These are phyloP conservation scores for Caenorhabditis sulstoni DNA, from an alignment of 2,888 invertebrate genomes.

Conservation along the genomic window DNA sequence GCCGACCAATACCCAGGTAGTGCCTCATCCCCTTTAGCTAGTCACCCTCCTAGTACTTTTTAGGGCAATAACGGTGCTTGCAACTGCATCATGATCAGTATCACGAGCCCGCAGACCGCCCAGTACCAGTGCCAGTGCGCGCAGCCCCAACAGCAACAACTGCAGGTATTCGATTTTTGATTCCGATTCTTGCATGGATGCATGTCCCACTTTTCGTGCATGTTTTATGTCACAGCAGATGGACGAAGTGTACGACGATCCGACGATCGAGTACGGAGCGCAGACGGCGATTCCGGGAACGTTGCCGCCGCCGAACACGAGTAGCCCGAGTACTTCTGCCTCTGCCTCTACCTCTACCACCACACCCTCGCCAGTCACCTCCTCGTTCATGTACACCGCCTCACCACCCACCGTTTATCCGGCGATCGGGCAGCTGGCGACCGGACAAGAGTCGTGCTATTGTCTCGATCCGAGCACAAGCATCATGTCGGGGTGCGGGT, in stretches of 20 bases:
- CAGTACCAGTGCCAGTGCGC: conserved; percentile 72
- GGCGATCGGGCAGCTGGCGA: conserved; percentile 62
- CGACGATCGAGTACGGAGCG: conserved; percentile 32
- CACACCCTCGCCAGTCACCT: conserved; percentile 27
- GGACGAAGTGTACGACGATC: conserved; percentile 33
- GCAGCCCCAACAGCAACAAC: conserved; percentile 27
- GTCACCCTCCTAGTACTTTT: conserved; percentile 6
- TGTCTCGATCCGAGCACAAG: conserved; percentile 64
- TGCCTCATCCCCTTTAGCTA: neutral
- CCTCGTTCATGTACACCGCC: conserved; percentile 23
- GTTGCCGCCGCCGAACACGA: conserved; percentile 42
- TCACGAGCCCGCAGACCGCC: conserved; percentile 70
- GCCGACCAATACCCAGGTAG: conserved; percentile 60
- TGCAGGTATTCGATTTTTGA: neutral
- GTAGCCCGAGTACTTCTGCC: conserved; percentile 23
- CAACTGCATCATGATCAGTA: conserved; percentile 73
- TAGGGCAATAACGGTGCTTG: conserved; percentile 59
- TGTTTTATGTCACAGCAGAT: conserved; percentile 18
- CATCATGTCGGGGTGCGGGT: conserved; percentile 63
- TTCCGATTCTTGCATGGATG: neutral
- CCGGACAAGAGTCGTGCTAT: conserved; percentile 64
- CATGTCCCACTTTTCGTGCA: conserved; percentile 15
- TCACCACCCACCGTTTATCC: conserved; percentile 55
- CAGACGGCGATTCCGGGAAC: conserved; percentile 52
- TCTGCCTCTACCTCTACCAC: conserved; percentile 18